Evolutionary conservation across 2,888 invertebrate species (phyloP).

Genomic region (Archaeoteleia sp.): DNA sequence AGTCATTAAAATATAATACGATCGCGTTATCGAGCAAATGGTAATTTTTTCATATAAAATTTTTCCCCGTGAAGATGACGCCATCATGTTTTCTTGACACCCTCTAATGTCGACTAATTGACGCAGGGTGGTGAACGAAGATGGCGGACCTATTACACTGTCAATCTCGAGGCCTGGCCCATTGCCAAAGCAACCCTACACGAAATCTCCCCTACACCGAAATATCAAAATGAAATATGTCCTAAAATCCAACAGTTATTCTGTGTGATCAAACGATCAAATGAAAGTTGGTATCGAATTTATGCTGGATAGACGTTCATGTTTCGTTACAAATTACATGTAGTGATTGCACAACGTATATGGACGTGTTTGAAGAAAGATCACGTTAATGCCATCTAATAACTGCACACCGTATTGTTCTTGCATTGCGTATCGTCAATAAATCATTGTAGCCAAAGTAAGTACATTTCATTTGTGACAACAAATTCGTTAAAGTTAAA

Average conservation of each 20-base stretch:
- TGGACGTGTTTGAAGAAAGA: too few species aligned
- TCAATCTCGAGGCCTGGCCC: constrained; percentile 66
- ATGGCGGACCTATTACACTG: constrained; percentile 73
- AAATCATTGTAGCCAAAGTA: too few species aligned
- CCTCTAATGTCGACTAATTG: constrained; percentile 69
- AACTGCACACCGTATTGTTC: too few species aligned
- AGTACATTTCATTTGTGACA: too few species aligned
- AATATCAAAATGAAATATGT: constrained; percentile 46
- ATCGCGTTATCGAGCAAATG: constrained; percentile 1
- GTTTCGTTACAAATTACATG: constrained; percentile 8
- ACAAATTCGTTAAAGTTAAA: too few species aligned
- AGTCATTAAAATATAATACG: neutral
- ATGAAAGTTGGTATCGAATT: constrained; percentile 41
- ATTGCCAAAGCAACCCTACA: constrained; percentile 48
- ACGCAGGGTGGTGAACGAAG: constrained; percentile 70
- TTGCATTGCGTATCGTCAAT: too few species aligned
- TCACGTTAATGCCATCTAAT: too few species aligned
- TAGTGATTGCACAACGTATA: too few species aligned
- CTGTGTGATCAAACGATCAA: constrained; percentile 45
- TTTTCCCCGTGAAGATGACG: constrained; percentile 56
- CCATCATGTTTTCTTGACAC: constrained; percentile 66
- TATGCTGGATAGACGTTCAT: constrained; percentile 23
- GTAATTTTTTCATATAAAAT: constrained; percentile 17
- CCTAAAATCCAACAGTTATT: constrained; percentile 48
- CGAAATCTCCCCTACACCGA: constrained; percentile 37